Conservation (phyloP, 2,113 vertebrate species). For the Zeus faber region DNA sequence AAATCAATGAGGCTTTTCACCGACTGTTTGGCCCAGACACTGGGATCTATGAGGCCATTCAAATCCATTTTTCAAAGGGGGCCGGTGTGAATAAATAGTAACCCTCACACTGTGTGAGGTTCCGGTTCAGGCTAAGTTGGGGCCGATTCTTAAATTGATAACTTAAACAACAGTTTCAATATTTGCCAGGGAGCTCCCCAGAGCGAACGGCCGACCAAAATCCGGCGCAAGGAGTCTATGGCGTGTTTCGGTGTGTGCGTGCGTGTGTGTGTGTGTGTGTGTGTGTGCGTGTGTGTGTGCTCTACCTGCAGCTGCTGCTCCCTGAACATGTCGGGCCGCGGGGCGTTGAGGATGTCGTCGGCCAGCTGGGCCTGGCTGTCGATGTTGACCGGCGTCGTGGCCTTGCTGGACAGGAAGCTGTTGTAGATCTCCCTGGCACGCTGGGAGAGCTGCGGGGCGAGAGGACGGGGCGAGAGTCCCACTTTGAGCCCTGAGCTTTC, state of each 20-base stretch:
- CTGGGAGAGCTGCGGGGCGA: slow-evolving; percentile 87
- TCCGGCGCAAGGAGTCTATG: too few relatives aligned
- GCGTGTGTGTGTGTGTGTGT: slow-evolving; percentile 4
- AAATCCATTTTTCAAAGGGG: slow-evolving; percentile 7
- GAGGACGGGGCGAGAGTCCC: too few relatives aligned
- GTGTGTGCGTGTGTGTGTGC: not conserved
- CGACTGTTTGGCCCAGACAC: not conserved
- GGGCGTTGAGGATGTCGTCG: slow-evolving; percentile 91
- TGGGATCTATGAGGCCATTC: slow-evolving; percentile 30
- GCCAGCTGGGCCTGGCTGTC: slow-evolving; percentile 96
- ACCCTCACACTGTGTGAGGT: too few relatives aligned
- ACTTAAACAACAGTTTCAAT: too few relatives aligned
- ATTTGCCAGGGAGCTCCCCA: too few relatives aligned
- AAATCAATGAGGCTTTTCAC: slow-evolving; percentile 46
- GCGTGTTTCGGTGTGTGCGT: too few relatives aligned
- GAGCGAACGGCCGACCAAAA: too few relatives aligned
- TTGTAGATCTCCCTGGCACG: slow-evolving; percentile 95
- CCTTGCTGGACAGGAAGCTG: slow-evolving; percentile 94
- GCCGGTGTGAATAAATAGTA: slow-evolving; percentile 13
- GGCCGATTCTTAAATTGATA: too few relatives aligned
- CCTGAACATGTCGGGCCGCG: slow-evolving; percentile 94
- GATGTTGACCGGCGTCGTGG: slow-evolving; percentile 95
- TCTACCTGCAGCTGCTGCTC: slow-evolving; percentile 95
- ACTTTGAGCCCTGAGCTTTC: too few relatives aligned
- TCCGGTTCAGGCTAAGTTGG: too few relatives aligned